A percentile compares a stretch with the other conserved stretches of the same genome.
Evolutionary conservation across 1,140 invertebrate species (phyloP).

Genomic region (Drosophila sp.): DNA sequence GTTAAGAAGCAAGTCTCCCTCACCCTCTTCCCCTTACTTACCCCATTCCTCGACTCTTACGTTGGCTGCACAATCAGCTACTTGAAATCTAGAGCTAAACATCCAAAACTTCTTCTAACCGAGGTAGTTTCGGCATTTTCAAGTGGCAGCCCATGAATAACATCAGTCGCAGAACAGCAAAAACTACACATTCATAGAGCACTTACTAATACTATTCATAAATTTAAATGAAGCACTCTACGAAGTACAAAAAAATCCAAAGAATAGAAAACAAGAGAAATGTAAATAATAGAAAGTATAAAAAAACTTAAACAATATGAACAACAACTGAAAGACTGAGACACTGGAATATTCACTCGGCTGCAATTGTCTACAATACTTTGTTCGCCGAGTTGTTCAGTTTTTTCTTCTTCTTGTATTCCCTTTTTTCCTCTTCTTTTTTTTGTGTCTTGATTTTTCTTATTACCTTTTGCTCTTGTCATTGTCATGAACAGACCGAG

Average conservation of each 20-base stretch:
- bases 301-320: conserved; percentile 53
- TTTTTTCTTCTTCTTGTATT: not conserved
- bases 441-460: conserved; percentile 3
- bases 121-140: conserved; percentile 50
- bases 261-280: conserved; percentile 1
- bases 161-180: conserved; percentile 11
- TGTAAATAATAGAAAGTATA: conserved; percentile 35
- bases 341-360: conserved; percentile 6
- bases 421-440: conserved; percentile 12
- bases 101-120: conserved; percentile 12
- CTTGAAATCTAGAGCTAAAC: conserved; percentile 58
- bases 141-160: conserved; percentile 64
- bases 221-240: conserved; percentile 77
- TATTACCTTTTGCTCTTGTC: conserved; percentile 59
- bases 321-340: conserved; percentile 12
- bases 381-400: conserved; percentile 21
- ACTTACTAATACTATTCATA: conserved; percentile 62
- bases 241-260: conserved; percentile 26
- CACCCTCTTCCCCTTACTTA: not conserved
- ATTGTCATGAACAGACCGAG: conserved; percentile 41
- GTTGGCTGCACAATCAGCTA: conserved; percentile 57
- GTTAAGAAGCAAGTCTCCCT: not conserved
- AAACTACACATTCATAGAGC: conserved; percentile 41
- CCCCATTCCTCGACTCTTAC: conserved; percentile 26
- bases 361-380: conserved; percentile 45